phyloP scores from a whole-genome alignment of 2,888 invertebrate genomes.

The Nephrocerus scutellatus region DNA sequence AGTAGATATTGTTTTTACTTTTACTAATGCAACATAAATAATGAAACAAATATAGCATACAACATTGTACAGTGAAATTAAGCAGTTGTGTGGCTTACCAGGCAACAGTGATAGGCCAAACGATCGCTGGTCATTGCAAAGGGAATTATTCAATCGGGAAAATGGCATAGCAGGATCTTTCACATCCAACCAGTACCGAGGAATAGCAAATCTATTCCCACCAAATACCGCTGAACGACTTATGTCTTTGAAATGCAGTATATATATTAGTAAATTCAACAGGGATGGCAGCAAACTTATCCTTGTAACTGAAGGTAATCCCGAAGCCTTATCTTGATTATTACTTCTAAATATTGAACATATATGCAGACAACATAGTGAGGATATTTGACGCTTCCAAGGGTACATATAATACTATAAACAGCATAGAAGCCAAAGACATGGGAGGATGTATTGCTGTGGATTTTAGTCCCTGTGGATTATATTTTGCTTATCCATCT shows the following conservation, averaged over 20 bases:
- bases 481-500: conserved; percentile 69
- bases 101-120: no score
- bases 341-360: no score
- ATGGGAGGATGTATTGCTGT: conserved; percentile 81
- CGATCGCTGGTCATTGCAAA: no score
- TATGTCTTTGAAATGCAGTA: conserved; percentile 50
- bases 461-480: conserved; percentile 70
- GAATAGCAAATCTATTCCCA: conserved; percentile 55
- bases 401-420: conserved; percentile 56
- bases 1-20: no score
- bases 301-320: no score
- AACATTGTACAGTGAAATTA: no score
- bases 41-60: no score
- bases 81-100: no score
- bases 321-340: conserved; percentile 6
- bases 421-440: conserved; percentile 62
- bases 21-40: no score
- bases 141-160: no score
- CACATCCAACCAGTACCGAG: conserved; percentile 51
- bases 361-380: conserved; percentile 57
- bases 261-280: conserved; percentile 69
- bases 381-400: conserved; percentile 61
- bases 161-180: conserved; percentile 43
- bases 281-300: conserved; percentile 64
- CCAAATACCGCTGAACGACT: conserved; percentile 52